Evolutionary conservation across 2,797 vertebrate species (phyloP).

Genomic region (Enoplosus armatus): DNA sequence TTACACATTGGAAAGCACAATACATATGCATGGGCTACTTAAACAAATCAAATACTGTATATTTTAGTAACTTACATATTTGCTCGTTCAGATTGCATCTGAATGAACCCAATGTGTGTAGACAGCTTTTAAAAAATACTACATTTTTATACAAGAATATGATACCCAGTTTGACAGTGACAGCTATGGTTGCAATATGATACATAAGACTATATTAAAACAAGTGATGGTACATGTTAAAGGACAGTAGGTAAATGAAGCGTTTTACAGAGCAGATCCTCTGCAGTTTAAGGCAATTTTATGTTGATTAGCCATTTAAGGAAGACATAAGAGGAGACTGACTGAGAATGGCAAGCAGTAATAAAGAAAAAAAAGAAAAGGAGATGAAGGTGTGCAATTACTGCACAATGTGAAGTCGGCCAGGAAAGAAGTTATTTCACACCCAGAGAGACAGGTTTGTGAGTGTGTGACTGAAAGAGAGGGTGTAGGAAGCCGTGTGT

Average conservation of each 20-base stretch:
- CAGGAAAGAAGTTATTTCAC: slow-evolving; percentile 72
- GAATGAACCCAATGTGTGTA: background rate
- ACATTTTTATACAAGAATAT: background rate
- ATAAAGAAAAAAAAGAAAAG: slow-evolving; percentile 10
- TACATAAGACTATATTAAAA: slow-evolving; percentile 17
- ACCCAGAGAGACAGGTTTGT: slow-evolving; percentile 57
- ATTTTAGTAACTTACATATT: background rate
- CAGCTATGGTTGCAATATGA: slow-evolving; percentile 8
- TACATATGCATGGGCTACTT: background rate
- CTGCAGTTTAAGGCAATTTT: slow-evolving; percentile 30
- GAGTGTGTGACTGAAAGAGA: slow-evolving; percentile 50
- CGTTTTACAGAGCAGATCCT: slow-evolving; percentile 36
- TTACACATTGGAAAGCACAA: background rate
- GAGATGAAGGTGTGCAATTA: slow-evolving; percentile 66
- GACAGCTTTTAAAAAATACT: background rate
- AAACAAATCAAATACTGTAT: slow-evolving; percentile 5
- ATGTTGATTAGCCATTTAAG: slow-evolving; percentile 56
- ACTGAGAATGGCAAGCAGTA: slow-evolving; percentile 43
- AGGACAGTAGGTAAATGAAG: slow-evolving; percentile 37
- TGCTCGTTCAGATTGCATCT: background rate
- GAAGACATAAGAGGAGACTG: slow-evolving; percentile 46
- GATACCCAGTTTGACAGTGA: background rate
- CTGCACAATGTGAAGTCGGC: slow-evolving; percentile 54
- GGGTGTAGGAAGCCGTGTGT: background rate
- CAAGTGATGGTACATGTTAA: slow-evolving; percentile 37